Evolutionary conservation across 2,113 vertebrate genomes (phyloP), one percentile per base, ranked within the genome.

Genomic region (Podocnemis expansa): DNA sequence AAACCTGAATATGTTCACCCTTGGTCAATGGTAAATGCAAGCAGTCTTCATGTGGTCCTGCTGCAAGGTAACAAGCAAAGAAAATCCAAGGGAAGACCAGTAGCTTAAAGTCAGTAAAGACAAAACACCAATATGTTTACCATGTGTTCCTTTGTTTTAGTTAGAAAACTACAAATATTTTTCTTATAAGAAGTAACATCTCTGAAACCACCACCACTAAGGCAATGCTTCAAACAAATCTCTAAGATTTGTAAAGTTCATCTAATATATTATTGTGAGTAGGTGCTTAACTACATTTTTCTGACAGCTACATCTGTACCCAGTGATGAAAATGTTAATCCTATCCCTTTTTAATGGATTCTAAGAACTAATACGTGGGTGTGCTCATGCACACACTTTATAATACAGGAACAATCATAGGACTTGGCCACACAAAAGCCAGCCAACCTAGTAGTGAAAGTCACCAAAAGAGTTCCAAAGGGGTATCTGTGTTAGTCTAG

Each of bases 321-420:
- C 94, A 25, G 82, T 83, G 78, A 43, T 41, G 10, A 89, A 84
- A 94, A 24, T 89, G 90, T 45, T 92, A 86, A 93, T 85, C 82
- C 60, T n/a, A 55, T 24, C 3, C 51, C 89, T 89, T 76, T 87
- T 86, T 95, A 22, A 54, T n/a, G 76, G 27, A 31, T 91, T 94
- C 38, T 60, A 79, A 76, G 54, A 70, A 43, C 56, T 84, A 76
- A 91, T 86, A 84, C 47, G 3, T 8, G 63, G 51, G 45, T 45
- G 6, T 67, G 75, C 31, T n/a, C n/a, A n/a, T n/a, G n/a, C n/a
- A n/a, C n/a, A n/a, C n/a, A n/a, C n/a, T n/a, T 49, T 92, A 93
- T 84, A 51, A 27, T 75, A 3, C 2, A 87, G 55, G 3, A 12
- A 52, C 38, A 88, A 49, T 27, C 79, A 89, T 27, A 76, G 75